Conservation (phyloP, 2,113 vertebrate species). For the Chaenocephalus aceratus region DNA sequence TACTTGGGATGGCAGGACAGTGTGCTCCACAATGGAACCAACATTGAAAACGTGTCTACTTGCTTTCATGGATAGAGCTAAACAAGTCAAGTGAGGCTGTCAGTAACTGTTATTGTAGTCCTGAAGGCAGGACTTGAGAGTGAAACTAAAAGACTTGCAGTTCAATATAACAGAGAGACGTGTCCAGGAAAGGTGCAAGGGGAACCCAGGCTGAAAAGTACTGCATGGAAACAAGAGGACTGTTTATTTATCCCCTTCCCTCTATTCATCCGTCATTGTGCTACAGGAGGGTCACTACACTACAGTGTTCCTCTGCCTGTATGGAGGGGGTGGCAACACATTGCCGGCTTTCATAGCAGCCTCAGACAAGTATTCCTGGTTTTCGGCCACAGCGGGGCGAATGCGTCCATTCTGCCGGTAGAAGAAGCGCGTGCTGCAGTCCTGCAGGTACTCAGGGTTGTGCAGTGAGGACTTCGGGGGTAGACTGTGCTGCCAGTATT, state of each 20-base stretch:
- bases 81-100: conserved; percentile 45
- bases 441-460: conserved; percentile 97
- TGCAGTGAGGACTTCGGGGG: conserved; percentile 93
- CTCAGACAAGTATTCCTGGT: conserved; percentile 97
- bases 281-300: conserved; percentile 86
- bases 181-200: conserved; percentile 63
- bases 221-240: conserved; percentile 58
- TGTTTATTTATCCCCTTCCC: conserved; percentile 68
- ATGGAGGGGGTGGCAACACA: conserved; percentile 95
- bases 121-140: conserved; percentile 61
- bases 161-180: conserved; percentile 49
- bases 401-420: conserved; percentile 98
- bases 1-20: conserved; percentile 30
- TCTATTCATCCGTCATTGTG: conserved; percentile 72
- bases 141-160: conserved; percentile 55
- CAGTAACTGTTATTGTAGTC: conserved; percentile 50
- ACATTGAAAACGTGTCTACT: conserved; percentile 13
- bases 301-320: conserved; percentile 98
- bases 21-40: conserved; percentile 34
- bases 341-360: conserved; percentile 97
- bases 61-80: conserved; percentile 22
- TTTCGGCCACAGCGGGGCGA: conserved; percentile 96
- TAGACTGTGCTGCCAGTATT: conserved; percentile 99
- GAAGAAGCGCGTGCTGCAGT: conserved; percentile 99
- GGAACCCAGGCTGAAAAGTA: conserved; percentile 63